These are phyloP conservation scores for Orthonevra nobilis DNA, from an alignment of 2,888 invertebrate genomes.

Conservation along the genomic window DNA sequence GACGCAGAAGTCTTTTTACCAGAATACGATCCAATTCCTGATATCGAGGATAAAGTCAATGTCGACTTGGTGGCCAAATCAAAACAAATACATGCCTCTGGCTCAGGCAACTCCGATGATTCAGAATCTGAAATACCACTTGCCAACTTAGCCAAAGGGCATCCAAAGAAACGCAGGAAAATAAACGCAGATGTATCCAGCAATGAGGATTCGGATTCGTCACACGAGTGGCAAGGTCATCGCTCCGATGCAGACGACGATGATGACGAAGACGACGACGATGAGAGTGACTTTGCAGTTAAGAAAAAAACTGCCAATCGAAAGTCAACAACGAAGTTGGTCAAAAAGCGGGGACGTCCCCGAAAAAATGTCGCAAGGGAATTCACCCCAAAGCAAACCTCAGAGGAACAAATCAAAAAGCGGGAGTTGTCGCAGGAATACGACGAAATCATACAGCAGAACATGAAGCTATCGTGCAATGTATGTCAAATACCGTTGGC, in stretches of 20 bases:
- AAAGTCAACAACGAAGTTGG: conserved; percentile 16
- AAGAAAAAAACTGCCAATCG: conserved; percentile 14
- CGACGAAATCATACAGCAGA: conserved; percentile 74
- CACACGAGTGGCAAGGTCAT: conserved; percentile 32
- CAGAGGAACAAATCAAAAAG: conserved; percentile 49
- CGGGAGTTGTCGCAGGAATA: conserved; percentile 72
- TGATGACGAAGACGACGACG: no score
- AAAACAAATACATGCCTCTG: not conserved
- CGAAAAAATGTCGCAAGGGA: conserved; percentile 18
- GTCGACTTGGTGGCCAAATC: not conserved
- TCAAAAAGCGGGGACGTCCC: conserved; percentile 51
- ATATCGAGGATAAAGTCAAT: conserved; percentile 2
- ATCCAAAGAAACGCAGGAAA: not conserved
- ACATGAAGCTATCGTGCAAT: conserved; percentile 77
- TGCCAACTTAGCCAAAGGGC: conserved; percentile 27
- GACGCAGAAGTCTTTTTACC: conserved; percentile 25
- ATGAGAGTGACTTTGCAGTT: conserved; percentile 41
- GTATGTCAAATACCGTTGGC: conserved; percentile 73
- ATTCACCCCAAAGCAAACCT: conserved; percentile 20
- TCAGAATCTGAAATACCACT: conserved; percentile 57
- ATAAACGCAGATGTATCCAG: conserved; percentile 6
- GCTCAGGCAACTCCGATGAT: conserved; percentile 42
- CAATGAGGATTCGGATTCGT: conserved; percentile 38
- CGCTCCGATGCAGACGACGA: conserved; percentile 71
- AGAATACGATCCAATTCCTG: conserved; percentile 1